Evolutionary conservation across 30 jellyfish, hydroid and myxozoan genomes (phyloP).

Genomic region (Clytia hemisphaerica): DNA sequence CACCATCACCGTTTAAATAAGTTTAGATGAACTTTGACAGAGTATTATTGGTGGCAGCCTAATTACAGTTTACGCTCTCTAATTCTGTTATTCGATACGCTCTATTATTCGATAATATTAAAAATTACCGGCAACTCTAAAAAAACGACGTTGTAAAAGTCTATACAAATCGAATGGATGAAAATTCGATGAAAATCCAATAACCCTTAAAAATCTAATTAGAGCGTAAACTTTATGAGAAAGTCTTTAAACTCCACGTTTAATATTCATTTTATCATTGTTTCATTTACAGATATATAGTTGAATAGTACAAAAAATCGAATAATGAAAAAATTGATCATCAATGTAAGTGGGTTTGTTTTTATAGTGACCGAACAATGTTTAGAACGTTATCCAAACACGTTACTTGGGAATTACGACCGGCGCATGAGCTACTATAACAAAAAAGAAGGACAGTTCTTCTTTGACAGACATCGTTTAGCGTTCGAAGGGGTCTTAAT

Average conservation of each 20-base stretch:
- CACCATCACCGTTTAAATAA: no score
- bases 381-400: slow-evolving; percentile 49
- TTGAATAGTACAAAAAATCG: no score
- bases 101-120: no score
- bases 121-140: no score
- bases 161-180: neutral
- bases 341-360: slow-evolving; percentile 59
- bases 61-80: no score
- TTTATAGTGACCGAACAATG: slow-evolving; percentile 41
- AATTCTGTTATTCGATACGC: no score
- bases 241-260: neutral
- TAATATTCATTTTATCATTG: no score
- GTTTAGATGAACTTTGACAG: no score
- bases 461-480: slow-evolving; percentile 71
- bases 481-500: slow-evolving; percentile 71
- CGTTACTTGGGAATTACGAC: slow-evolving; percentile 65
- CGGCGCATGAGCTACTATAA: slow-evolving; percentile 43
- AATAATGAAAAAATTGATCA: slow-evolving; percentile 25
- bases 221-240: neutral
- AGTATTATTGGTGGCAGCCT: no score
- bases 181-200: neutral
- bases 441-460: slow-evolving; percentile 29
- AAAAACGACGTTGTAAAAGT: no score
- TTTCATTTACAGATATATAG: no score
- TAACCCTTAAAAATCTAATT: neutral